Evolutionary conservation across 1,140 invertebrate species (phyloP).

Genomic region (Contarinia nasturtii): DNA sequence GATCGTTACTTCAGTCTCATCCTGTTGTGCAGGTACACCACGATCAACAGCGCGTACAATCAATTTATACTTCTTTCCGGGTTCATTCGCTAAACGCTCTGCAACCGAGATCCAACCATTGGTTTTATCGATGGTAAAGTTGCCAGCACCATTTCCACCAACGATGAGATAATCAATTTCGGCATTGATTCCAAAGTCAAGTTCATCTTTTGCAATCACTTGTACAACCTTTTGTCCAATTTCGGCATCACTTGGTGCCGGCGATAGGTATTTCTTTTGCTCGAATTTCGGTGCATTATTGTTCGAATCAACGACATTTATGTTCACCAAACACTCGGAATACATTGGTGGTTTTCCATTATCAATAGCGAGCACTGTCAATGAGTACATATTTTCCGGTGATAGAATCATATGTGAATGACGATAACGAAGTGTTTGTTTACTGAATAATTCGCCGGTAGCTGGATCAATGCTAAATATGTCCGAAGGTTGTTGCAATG

Average conservation of each 20-base stretch:
- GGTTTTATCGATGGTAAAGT: conserved; percentile 54
- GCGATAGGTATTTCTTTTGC: conserved; percentile 49
- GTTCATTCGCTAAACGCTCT: conserved; percentile 32
- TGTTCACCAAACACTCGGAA: conserved; percentile 57
- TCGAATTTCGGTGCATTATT: conserved; percentile 73
- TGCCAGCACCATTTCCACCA: conserved; percentile 56
- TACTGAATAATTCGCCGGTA: conserved; percentile 76
- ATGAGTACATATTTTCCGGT: conserved; percentile 70
- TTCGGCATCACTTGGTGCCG: conserved; percentile 58
- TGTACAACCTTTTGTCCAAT: conserved; percentile 49
- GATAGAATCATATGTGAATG: conserved; percentile 54
- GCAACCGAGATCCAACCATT: conserved; percentile 63
- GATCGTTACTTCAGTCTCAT: conserved; percentile 50
- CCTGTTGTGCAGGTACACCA: conserved; percentile 65
- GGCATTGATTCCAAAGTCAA: conserved; percentile 70
- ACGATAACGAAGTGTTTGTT: conserved; percentile 62
- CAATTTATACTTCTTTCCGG: conserved; percentile 39
- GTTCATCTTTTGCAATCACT: conserved; percentile 53
- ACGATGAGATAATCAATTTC: conserved; percentile 64
- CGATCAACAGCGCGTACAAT: conserved; percentile 58
- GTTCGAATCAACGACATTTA: conserved; percentile 82
- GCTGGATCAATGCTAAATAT: conserved; percentile 78
- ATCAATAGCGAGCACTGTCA: conserved; percentile 74
- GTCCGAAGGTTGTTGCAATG: conserved; percentile 73
- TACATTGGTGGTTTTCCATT: conserved; percentile 85